Base-by-base conservation (phyloP, 2,888 invertebrate genomes). In the Pedicia rivosa region DNA sequence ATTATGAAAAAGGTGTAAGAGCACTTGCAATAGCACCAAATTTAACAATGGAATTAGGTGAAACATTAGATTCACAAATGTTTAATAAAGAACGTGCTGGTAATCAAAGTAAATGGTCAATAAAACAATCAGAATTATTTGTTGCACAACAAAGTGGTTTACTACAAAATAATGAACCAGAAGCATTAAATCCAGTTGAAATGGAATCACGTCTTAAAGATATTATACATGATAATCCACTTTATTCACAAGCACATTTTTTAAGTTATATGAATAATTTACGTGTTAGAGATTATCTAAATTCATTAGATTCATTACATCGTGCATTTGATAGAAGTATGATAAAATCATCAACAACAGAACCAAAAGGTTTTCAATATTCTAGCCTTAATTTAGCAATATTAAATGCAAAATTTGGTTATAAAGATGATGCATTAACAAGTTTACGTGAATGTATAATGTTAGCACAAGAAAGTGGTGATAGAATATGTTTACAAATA, bases 371-470 rank as follows among this genome's bases (percentile, higher is more conserved):
- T 28, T 82, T 81, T 50, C 70, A 91, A 51, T 92, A 83, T 55
- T 88, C 91, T 5, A 84, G 88, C 13, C 66, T 92, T n/a, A 91
- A 90, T 56, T 66, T 92, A 43, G 88, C 90, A 0, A 79, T 87
- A 15, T 67, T 91, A 49, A 87, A 91, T 56, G 80, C 82, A 32
- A 77, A 82, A 47, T 91, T 91, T 58, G 54, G 55, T 46, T 64
- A 50, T 48, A 84, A 82, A 43, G 68, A 74, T 33, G 77, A 86
- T 54, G 86, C 87, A 0, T 60, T 81, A 52, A 73, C 76, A 40
- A 78, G 84, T 12, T 67, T 92, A n/a, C 75, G 77, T 46, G 91
- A 92, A 63, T 83, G 88, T 8, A 74, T 91, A 37, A 77, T 77
- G 59, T 68, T 86, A 53, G 84, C 90, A 4, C 90, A 91, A 57